Conservation (phyloP, 2,797 vertebrate species). For the Catharus ustulatus region DNA sequence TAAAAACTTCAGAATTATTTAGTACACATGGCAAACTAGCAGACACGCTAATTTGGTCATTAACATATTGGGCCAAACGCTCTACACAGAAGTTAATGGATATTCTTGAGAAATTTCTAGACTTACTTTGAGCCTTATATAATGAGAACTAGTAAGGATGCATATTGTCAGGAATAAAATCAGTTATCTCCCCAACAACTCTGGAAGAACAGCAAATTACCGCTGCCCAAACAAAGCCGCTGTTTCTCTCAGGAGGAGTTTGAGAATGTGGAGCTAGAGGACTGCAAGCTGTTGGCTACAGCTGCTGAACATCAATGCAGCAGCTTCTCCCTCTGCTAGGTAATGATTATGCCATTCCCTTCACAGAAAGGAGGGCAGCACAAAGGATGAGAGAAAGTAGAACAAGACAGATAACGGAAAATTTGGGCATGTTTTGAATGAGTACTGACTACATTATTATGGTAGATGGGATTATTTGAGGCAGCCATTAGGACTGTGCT, state of each 20-base stretch:
- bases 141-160: neutral
- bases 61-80: neutral
- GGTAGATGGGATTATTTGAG: slow-evolving; percentile 33
- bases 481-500: neutral
- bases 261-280: neutral
- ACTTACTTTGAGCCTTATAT: neutral
- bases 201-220: neutral
- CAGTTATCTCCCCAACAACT: neutral
- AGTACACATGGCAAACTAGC: neutral
- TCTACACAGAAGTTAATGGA: neutral
- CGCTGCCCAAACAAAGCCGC: neutral
- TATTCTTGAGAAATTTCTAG: neutral
- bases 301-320: neutral
- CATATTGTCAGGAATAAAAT: neutral
- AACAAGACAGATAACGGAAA: slow-evolving; percentile 42
- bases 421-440: slow-evolving; percentile 9
- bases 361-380: slow-evolving; percentile 23
- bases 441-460: slow-evolving; percentile 17
- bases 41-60: neutral
- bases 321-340: slow-evolving; percentile 33
- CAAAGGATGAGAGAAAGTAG: slow-evolving; percentile 17
- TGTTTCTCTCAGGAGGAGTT: neutral
- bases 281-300: neutral
- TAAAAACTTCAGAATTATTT: neutral
- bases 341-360: slow-evolving; percentile 20